These are phyloP conservation scores for Prionailurus bengalensis DNA, from an alignment of 2,113 vertebrate species.

Conservation along the genomic window DNA sequence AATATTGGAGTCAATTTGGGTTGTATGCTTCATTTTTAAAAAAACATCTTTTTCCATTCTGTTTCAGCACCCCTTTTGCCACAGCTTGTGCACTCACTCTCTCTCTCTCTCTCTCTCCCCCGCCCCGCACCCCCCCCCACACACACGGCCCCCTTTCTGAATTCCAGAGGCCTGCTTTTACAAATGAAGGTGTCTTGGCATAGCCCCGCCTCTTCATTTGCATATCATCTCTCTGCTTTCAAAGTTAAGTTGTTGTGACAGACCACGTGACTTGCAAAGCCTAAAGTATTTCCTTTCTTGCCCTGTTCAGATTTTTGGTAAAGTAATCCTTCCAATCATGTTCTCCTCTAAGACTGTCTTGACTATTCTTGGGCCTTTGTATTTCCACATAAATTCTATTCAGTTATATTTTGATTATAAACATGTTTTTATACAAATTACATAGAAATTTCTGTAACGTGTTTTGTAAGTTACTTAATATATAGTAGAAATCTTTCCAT, in stretches of 20 bases:
- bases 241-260: not conserved
- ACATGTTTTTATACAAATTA: slow-evolving; percentile 21
- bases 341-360: slow-evolving; percentile 19
- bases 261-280: not conserved
- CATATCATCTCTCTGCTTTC: not conserved
- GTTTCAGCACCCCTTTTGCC: not conserved
- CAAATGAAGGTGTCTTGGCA: not conserved
- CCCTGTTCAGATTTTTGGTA: slow-evolving; percentile 3
- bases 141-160: not conserved
- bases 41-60: not conserved
- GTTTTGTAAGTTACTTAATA: slow-evolving; percentile 57
- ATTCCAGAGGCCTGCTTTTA: not conserved
- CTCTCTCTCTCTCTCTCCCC: not conserved
- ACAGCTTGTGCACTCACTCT: not conserved
- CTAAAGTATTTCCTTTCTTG: not conserved
- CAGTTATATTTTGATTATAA: slow-evolving; percentile 20
- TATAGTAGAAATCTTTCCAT: slow-evolving; percentile 3
- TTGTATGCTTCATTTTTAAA: not conserved
- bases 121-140: rapidly evolving
- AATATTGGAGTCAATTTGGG: not conserved
- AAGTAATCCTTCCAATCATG: not conserved
- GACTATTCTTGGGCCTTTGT: not conserved
- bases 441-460: slow-evolving; percentile 38
- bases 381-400: slow-evolving; percentile 1
- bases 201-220: not conserved